Conservation (phyloP, 2,888 invertebrate genomes). For the Nephrocerus scutellatus region DNA sequence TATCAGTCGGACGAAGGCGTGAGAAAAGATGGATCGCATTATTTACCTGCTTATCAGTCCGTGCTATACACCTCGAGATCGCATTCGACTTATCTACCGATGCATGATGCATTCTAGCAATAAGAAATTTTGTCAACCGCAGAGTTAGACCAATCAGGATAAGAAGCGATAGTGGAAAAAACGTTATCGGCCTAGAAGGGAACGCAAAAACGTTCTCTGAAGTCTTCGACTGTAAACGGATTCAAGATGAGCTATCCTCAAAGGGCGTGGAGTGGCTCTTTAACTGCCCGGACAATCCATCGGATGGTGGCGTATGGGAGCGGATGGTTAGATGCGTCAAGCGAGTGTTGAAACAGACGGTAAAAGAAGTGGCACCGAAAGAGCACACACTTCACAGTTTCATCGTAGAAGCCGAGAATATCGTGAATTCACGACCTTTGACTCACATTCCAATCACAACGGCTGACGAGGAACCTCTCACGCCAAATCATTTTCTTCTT, state of each 20-base stretch:
- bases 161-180: conserved; percentile 17
- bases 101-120: conserved; percentile 17
- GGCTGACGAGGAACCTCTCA: conserved; percentile 10
- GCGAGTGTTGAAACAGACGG: conserved; percentile 4
- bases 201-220: conserved; percentile 3
- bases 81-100: conserved; percentile 20
- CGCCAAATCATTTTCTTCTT: conserved; percentile 9
- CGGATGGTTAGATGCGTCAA: conserved; percentile 10
- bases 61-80: conserved; percentile 17
- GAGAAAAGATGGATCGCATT: conserved; percentile 15
- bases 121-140: conserved; percentile 22
- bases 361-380: conserved; percentile 4
- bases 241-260: conserved; percentile 5
- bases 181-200: conserved; percentile 12
- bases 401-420: conserved; percentile 11
- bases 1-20: conserved; percentile 10
- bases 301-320: conserved; percentile 12
- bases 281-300: conserved; percentile 9
- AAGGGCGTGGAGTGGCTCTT: conserved; percentile 12
- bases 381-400: conserved; percentile 8
- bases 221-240: conserved; percentile 3
- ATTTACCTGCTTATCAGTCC: conserved; percentile 12
- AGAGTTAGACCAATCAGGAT: conserved; percentile 15
- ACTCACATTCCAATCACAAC: conserved; percentile 10
- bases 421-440: conserved; percentile 7